Conservation (phyloP, 1,140 invertebrate genomes). For the Homarus americanus region DNA sequence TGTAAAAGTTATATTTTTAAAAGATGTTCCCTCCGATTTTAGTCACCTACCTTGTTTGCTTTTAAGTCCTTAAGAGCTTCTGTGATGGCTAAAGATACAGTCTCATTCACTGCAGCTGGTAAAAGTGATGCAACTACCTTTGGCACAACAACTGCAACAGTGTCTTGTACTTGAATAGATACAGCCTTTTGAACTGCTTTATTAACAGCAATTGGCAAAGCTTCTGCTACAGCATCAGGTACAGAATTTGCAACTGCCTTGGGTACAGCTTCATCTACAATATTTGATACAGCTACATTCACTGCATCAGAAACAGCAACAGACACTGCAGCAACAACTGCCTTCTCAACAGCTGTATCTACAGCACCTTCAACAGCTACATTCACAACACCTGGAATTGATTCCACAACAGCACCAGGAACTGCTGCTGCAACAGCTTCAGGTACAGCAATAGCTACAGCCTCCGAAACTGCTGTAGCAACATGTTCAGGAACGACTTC, state of each 20-base stretch:
- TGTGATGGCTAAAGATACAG: conserved; percentile 23
- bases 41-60: conserved; percentile 34
- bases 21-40: not conserved
- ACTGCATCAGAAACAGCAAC: conserved; percentile 51
- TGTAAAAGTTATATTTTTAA: not conserved
- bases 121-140: conserved; percentile 25
- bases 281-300: conserved; percentile 17
- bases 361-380: conserved; percentile 32
- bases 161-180: conserved; percentile 19
- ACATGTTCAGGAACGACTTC: conserved; percentile 8
- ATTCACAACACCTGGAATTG: conserved; percentile 29
- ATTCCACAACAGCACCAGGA: conserved; percentile 24
- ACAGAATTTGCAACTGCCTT: conserved; percentile 25
- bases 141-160: conserved; percentile 29
- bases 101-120: conserved; percentile 41
- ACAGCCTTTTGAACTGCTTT: conserved; percentile 37
- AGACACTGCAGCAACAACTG: conserved; percentile 24
- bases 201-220: conserved; percentile 29
- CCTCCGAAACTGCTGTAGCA: not conserved
- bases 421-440: conserved; percentile 23
- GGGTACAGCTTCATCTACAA: conserved; percentile 29
- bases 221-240: conserved; percentile 7
- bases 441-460: conserved; percentile 39
- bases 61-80: conserved; percentile 21
- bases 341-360: conserved; percentile 39